Evolutionary conservation across 2,113 vertebrate species (phyloP).

Genomic region (Hyaena hyaena): DNA sequence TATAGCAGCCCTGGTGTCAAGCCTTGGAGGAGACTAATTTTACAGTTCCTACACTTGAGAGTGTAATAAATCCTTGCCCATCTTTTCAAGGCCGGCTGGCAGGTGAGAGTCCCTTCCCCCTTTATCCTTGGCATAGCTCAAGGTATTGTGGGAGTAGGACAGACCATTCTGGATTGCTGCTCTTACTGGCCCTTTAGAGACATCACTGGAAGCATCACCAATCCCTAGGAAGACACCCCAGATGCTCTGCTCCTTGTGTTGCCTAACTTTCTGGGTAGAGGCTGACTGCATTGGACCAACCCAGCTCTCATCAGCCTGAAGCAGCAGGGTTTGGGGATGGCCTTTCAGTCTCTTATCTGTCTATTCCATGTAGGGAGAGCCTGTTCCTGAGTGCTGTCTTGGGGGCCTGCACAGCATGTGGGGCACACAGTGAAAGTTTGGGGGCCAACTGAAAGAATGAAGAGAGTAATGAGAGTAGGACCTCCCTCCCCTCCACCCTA

Average conservation of each 20-base stretch:
- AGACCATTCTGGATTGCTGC: neutral
- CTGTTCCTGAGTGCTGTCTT: neutral
- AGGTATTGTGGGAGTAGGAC: neutral
- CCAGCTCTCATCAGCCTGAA: neutral
- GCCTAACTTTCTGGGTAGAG: neutral
- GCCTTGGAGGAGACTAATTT: neutral
- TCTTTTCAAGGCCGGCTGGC: neutral
- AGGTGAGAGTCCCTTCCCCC: neutral
- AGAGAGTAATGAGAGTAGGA: neutral
- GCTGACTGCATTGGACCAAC: neutral
- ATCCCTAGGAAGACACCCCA: neutral
- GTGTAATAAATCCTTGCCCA: neutral
- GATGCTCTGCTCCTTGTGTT: neutral
- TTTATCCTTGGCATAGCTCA: neutral
- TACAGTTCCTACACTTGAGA: neutral
- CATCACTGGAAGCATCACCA: neutral
- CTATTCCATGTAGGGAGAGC: neutral
- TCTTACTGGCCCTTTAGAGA: neutral
- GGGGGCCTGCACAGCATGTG: neutral
- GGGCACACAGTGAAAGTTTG: neutral
- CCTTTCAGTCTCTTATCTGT: neutral
- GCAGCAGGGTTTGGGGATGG: neutral
- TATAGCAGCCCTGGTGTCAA: neutral
- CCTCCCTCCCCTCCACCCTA: rapidly evolving
- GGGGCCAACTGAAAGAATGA: neutral